These are phyloP conservation scores for Oscarella lobularis DNA, from an alignment of 37 sponge, comb jelly and placozoan species.

Conservation along the genomic window DNA sequence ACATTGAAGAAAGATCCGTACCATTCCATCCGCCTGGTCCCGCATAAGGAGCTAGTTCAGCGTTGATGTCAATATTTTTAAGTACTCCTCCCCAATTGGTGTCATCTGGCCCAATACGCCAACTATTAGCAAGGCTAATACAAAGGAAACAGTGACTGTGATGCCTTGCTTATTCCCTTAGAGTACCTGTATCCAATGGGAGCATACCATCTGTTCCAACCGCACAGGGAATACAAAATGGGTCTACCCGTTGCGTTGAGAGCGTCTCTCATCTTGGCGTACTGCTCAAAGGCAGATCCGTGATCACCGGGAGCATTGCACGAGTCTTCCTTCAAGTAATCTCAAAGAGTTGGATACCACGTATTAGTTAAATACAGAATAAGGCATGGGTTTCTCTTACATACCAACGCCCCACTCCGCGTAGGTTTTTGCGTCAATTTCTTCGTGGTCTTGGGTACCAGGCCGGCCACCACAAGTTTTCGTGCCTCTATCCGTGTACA, in stretches of 20 bases:
- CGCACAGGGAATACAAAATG: slow-evolving; percentile 6
- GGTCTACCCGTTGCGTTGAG: slow-evolving; percentile 4
- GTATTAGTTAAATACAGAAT: not conserved
- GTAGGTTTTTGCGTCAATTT: slow-evolving; percentile 1
- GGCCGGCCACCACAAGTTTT: slow-evolving; percentile 5
- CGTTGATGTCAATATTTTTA: slow-evolving; percentile 2
- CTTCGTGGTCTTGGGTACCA: slow-evolving; percentile 2
- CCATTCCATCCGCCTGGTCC: slow-evolving; percentile 13
- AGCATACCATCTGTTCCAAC: slow-evolving; percentile 9
- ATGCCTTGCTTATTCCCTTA: too few species aligned
- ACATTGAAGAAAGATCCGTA: not conserved
- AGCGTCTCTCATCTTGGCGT: slow-evolving; percentile 3
- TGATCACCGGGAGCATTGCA: not conserved
- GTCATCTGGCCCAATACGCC: slow-evolving; percentile 1
- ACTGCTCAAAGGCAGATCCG: not conserved
- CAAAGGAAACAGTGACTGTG: not conserved
- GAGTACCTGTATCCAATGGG: slow-evolving; percentile 8
- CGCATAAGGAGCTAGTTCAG: not conserved
- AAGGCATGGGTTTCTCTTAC: not conserved
- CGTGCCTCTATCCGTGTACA: slow-evolving; percentile 5
- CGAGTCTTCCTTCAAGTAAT: slow-evolving; percentile 4
- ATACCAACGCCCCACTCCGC: slow-evolving; percentile 5
- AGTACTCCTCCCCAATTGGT: slow-evolving; percentile 3
- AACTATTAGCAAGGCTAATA: slow-evolving; percentile 6
- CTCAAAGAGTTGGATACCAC: not conserved